Conservation (phyloP, 2,888 invertebrate species). For the Phlogophora meticulosa region DNA sequence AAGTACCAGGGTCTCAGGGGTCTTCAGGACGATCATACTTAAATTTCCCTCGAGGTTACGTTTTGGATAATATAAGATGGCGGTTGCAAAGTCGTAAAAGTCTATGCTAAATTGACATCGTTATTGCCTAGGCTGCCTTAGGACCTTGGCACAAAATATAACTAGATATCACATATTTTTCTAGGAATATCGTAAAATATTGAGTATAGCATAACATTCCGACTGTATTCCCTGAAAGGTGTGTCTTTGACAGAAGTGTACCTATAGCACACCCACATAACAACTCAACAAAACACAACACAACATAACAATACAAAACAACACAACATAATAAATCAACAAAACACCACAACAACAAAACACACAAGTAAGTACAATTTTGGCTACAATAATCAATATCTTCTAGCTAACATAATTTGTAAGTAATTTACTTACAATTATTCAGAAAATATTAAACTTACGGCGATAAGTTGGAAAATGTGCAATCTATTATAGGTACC, state of each 20-base stretch:
- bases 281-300: too few species aligned
- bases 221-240: too few species aligned
- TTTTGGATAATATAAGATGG: conserved; percentile 16
- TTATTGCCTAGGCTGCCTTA: background rate
- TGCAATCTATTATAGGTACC: conserved; percentile 42
- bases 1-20: background rate
- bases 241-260: too few species aligned
- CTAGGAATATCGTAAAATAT: background rate
- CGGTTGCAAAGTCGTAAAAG: conserved; percentile 21
- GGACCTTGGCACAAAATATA: background rate
- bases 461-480: conserved; percentile 26
- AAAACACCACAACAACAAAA: too few species aligned
- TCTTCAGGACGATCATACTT: conserved; percentile 2
- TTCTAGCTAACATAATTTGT: too few species aligned
- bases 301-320: too few species aligned
- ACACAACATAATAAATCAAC: too few species aligned
- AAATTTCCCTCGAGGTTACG: conserved; percentile 52
- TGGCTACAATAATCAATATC: background rate
- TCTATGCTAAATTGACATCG: conserved; percentile 24
- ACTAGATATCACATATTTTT: background rate
- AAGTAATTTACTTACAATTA: too few species aligned
- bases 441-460: background rate
- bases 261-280: too few species aligned
- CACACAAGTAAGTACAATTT: too few species aligned
- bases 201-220: background rate